A percentile compares a stretch with the other conserved stretches of the same genome.
Evolutionary conservation across 2,888 invertebrate genomes (phyloP).

Genomic region (Melitaea athalia): DNA sequence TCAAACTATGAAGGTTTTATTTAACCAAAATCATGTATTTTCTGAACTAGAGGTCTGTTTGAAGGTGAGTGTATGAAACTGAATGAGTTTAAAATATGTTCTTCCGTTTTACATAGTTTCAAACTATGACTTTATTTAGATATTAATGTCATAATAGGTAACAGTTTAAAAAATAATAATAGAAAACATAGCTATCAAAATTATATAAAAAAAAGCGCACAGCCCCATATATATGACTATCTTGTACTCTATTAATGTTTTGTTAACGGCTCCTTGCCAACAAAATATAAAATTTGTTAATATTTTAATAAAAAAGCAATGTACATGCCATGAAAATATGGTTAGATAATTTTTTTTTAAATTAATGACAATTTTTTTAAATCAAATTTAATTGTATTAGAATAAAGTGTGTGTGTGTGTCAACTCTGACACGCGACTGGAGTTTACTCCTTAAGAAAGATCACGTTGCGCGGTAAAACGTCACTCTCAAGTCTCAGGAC

Average conservation of each 20-base stretch:
- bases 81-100: not conserved
- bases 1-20: not conserved
- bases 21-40: not conserved
- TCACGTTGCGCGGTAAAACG: too few species aligned
- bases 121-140: not conserved
- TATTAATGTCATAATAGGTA: not conserved
- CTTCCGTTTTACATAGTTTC: not conserved
- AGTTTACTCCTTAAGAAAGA: too few species aligned
- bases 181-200: not conserved
- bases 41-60: not conserved
- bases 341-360: conserved; percentile 5
- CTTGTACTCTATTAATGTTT: not conserved
- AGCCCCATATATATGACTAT: not conserved
- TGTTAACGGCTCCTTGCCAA: not conserved
- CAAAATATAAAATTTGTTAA: conserved; percentile 7
- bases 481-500: too few species aligned
- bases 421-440: too few species aligned
- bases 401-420: not conserved
- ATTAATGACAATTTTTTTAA: conserved; percentile 12
- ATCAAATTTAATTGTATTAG: conserved; percentile 12
- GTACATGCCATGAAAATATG: conserved; percentile 1
- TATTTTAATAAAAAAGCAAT: not conserved
- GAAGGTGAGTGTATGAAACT: not conserved
- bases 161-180: conserved; percentile 10
- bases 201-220: conserved; percentile 13